These are phyloP conservation scores for Aphidius ervi DNA, from an alignment of 1,140 invertebrate species.

Conservation along the genomic window DNA sequence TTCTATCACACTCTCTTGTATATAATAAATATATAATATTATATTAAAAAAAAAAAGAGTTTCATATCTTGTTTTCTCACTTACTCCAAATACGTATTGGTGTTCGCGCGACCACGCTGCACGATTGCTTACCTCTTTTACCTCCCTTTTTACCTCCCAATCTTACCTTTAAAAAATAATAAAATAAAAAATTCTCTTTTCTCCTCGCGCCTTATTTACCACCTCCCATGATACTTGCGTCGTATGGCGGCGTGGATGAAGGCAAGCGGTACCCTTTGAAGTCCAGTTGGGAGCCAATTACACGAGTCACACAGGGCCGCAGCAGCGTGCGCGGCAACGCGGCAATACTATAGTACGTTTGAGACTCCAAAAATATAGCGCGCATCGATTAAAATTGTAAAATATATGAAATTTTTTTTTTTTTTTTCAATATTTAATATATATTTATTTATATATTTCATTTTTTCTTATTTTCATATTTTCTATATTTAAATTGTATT, in stretches of 20 bases:
- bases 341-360: too few species aligned
- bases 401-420: conserved; percentile 27
- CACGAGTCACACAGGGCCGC: conserved; percentile 55
- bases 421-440: too few species aligned
- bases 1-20: too few species aligned
- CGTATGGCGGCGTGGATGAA: conserved; percentile 52
- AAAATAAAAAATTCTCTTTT: conserved; percentile 5
- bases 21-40: too few species aligned
- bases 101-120: conserved; percentile 22
- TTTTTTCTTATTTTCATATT: too few species aligned
- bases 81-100: conserved; percentile 18
- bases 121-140: conserved; percentile 13
- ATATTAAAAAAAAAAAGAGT: too few species aligned
- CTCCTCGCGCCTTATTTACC: conserved; percentile 1
- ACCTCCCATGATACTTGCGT: conserved; percentile 32
- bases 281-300: conserved; percentile 57
- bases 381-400: conserved; percentile 47
- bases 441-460: too few species aligned
- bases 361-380: conserved; percentile 35
- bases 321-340: conserved; percentile 25
- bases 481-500: too few species aligned
- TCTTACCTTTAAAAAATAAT: background rate
- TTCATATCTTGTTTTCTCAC: conserved; percentile 3
- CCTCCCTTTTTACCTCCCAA: conserved; percentile 4
- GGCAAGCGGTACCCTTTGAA: conserved; percentile 53